phyloP scores from a whole-genome alignment of 2,797 vertebrate genomes.

The Schizopygopsis pylzovi region DNA sequence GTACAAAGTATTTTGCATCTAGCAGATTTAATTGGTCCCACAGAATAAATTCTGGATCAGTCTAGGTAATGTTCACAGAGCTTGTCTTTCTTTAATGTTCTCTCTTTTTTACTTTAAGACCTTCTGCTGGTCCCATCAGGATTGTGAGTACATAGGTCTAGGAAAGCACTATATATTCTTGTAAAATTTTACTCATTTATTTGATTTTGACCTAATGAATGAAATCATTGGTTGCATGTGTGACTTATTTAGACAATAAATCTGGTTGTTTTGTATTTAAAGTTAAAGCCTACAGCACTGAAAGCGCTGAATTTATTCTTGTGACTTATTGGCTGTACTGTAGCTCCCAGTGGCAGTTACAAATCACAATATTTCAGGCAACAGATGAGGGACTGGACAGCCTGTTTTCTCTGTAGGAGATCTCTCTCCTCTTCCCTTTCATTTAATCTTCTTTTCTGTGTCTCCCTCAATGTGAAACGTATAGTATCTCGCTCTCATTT shows the following conservation, averaged over 20 bases:
- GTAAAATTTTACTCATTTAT: neutral
- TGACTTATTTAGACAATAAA: conserved; percentile 3
- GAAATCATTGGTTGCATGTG: neutral
- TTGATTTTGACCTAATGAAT: conserved; percentile 6
- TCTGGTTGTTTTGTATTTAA: conserved; percentile 1
- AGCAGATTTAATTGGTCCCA: conserved; percentile 41
- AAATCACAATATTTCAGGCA: conserved; percentile 29
- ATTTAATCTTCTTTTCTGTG: conserved; percentile 19
- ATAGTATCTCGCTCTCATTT: conserved; percentile 42
- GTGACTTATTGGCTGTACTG: neutral
- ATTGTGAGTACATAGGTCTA: neutral
- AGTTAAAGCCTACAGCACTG: neutral
- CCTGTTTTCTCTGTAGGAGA: conserved; percentile 26
- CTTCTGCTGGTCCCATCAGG: neutral
- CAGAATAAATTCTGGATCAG: conserved; percentile 12
- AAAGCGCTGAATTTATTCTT: conserved; percentile 15
- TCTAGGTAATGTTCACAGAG: neutral
- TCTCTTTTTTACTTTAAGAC: neutral
- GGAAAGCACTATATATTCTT: neutral
- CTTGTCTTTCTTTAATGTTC: neutral
- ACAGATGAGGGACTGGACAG: conserved; percentile 3
- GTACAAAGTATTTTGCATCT: conserved; percentile 30
- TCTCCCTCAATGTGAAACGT: conserved; percentile 20
- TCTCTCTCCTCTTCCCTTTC: conserved; percentile 8
- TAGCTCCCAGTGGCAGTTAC: conserved; percentile 8